These are phyloP conservation scores for Arbacia lixula DNA, from an alignment of 53 echinoderm and acorn worm species.

Conservation along the genomic window DNA sequence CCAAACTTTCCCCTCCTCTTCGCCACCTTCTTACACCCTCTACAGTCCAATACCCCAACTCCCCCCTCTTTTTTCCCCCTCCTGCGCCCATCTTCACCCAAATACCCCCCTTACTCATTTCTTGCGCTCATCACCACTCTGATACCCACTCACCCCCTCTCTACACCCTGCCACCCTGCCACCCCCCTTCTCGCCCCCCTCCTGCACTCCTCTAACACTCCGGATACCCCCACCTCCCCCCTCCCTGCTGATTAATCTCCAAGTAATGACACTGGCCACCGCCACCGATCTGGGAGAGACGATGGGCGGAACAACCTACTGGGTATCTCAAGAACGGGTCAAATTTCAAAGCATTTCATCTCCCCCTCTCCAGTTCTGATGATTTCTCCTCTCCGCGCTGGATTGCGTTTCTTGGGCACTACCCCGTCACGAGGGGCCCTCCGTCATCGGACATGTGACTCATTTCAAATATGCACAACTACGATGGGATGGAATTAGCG, in stretches of 20 bases:
- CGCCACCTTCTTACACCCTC: no score
- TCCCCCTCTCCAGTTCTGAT: constrained; percentile 8
- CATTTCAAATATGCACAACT: constrained; percentile 6
- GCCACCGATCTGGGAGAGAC: background rate
- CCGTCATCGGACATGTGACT: background rate
- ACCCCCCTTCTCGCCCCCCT: background rate
- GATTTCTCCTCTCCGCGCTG: no score
- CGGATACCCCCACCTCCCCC: constrained; percentile 11
- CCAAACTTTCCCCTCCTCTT: no score
- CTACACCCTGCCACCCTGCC: background rate
- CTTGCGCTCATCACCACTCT: constrained; percentile 4
- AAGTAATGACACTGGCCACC: constrained; percentile 23
- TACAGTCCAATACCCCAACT: no score
- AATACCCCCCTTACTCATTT: constrained; percentile 8
- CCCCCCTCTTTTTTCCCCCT: background rate
- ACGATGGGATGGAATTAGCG: constrained; percentile 49
- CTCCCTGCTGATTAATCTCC: constrained; percentile 20
- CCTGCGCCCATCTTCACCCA: constrained; percentile 7
- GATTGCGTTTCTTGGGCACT: constrained; percentile 28
- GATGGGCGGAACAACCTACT: constrained; percentile 2
- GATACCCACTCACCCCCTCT: constrained; percentile 1
- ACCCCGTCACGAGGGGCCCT: constrained; percentile 24
- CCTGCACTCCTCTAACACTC: no score
- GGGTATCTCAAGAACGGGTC: constrained; percentile 21
- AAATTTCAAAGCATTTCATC: constrained; percentile 17